Evolutionary conservation across 2,888 invertebrate genomes (phyloP), one percentile per base, ranked within the genome.

Genomic region (Macropis europaea): DNA sequence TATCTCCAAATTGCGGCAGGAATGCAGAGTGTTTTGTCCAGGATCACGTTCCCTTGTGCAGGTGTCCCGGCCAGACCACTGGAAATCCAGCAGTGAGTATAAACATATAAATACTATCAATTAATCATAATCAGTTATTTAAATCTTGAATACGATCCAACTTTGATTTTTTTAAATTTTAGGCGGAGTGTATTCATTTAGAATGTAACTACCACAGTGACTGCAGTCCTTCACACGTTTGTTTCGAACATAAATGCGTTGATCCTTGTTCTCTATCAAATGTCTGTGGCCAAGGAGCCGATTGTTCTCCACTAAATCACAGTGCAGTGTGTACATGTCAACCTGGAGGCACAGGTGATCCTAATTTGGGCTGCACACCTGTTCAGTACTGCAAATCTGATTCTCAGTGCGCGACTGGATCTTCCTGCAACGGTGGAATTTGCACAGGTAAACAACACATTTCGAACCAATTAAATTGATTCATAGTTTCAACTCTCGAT

Each of bases 291-390:
- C 92, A 93, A 73, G 94, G 95, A 86, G 95, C 97, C 0, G 92
- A 93, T 63, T 97, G 97, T 85, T 90, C 92, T 1, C 92, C 96
- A 0, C 92, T 92, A 76, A 95, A 95, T 88, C 97, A 97, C 84
- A 93, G 95, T 48, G 95, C 95, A 0, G 91, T 95, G 34, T 97
- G 97, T 86, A 92, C 93, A n/a, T 97, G 97, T 87, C 92, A 94
- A 81, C 92, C 95, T 22, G 97, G 97, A 43, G 95, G 93, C 75
- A 96, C 96, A 0, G 97, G 97, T 24, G 96, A 97, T 90, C 95
- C 97, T 9, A 94, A 95, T 69, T 92, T 96, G 71, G 97, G 97
- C 11, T 97, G 97, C 86, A 94, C 95, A 24, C 92, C 94, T 1
- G 92, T 97, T 53, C 95, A 96, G 82, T 96, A 96, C 84, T 97